A percentile compares a stretch with the other conserved stretches of the same genome.
Conservation (phyloP, 2,888 invertebrate species). For the Corbicula japonica region DNA sequence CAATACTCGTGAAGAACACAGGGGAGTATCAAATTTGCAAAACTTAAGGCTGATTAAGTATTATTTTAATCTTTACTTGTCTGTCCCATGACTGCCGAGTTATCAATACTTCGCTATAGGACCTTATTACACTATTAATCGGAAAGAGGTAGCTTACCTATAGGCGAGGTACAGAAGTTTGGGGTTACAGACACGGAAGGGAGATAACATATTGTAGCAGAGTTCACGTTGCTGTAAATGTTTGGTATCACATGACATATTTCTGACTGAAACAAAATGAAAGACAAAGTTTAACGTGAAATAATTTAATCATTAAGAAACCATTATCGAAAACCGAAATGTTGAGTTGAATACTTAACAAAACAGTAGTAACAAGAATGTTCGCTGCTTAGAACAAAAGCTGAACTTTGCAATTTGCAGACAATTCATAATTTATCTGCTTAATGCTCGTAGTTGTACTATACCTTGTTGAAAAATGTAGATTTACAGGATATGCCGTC, state of each 20-base stretch:
- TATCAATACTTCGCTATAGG: neutral
- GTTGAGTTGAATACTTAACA: neutral
- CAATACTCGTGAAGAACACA: neutral
- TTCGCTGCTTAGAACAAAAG: neutral
- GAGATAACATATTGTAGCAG: conserved; percentile 7
- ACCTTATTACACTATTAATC: neutral
- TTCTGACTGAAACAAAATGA: conserved; percentile 6
- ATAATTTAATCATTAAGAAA: neutral
- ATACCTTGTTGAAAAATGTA: conserved; percentile 10
- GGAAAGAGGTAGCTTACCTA: conserved; percentile 5
- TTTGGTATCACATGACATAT: conserved; percentile 19
- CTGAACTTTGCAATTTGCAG: neutral
- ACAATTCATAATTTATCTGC: neutral
- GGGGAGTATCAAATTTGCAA: neutral
- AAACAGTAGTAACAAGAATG: neutral
- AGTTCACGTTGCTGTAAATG: neutral
- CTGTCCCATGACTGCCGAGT: neutral
- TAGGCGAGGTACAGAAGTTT: neutral
- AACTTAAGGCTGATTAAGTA: neutral
- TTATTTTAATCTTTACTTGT: neutral
- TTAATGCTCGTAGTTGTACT: neutral
- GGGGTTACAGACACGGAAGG: conserved; percentile 15
- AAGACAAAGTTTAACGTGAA: neutral
- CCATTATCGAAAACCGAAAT: neutral
- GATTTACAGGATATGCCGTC: conserved; percentile 1